Conservation (phyloP, 1,140 invertebrate genomes). For the Yoshiicerus persimilis region DNA sequence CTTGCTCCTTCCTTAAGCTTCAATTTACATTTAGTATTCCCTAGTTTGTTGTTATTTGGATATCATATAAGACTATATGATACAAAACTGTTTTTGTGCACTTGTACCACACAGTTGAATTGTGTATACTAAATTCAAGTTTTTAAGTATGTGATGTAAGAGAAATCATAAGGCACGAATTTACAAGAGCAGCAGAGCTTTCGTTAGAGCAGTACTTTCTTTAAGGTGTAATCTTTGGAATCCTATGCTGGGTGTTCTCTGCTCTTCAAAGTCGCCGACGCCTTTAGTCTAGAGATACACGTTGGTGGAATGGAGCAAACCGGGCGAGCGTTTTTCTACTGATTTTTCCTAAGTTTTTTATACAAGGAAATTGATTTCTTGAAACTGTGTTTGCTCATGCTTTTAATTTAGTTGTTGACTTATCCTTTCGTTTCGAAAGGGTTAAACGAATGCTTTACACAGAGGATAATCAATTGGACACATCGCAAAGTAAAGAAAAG, state of each 20-base stretch:
- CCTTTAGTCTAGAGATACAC: background rate
- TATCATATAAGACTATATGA: too few species aligned
- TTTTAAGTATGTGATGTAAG: background rate
- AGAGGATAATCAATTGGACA: background rate
- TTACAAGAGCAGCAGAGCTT: background rate
- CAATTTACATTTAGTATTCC: background rate
- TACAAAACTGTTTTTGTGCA: background rate
- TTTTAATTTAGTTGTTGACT: conserved; percentile 21
- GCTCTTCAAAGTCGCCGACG: conserved; percentile 3
- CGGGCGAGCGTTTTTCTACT: background rate
- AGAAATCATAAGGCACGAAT: background rate
- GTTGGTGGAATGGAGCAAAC: background rate
- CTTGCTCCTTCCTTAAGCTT: background rate
- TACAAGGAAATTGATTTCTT: conserved; percentile 17
- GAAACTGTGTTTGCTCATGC: background rate
- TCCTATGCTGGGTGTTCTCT: background rate
- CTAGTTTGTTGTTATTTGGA: too few species aligned
- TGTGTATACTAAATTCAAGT: background rate
- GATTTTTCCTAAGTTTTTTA: background rate
- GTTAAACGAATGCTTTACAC: conserved; percentile 1
- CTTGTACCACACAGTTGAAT: background rate
- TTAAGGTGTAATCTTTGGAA: background rate
- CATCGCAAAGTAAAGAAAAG: background rate
- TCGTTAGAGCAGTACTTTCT: background rate
- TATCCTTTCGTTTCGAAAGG: background rate